Evolutionary conservation across 2,113 vertebrate species (phyloP), one percentile per base, ranked within the genome.

Genomic region (Barbus barbus): DNA sequence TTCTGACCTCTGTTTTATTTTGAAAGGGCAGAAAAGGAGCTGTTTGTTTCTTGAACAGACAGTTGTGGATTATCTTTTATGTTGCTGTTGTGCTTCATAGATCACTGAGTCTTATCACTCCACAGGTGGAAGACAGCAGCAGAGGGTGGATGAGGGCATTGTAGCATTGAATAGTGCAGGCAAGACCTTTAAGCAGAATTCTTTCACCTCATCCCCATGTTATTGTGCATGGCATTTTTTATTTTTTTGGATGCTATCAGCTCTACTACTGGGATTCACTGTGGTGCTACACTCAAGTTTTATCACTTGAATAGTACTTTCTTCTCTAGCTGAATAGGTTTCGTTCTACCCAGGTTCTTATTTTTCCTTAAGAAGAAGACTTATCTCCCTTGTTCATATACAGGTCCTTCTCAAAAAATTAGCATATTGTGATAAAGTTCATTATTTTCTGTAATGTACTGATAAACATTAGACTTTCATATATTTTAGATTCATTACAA

Each of bases 1-100:
- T 36, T 71, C 63, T 71, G 79, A 81, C 79, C 79, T 53, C 63
- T 56, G 46, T 81, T 53, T 71, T 51, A 81, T 81, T 71, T 69
- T 71, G 11, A 81, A 81, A 81, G 28, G 63, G 79, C 61, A 81
- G 20, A 65, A 46, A 65, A 67, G 61, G 44, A 33, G 61, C 41
- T 33, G 61, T 79, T 79, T 61, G 36, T 67, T 79, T 46, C 41
- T 41, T 67, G 78, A 81, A 46, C 24, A 38, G 24, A 81, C 41
- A 7, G 11, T 67, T 67, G 36, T 12, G 26, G 60, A n/a, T n/a
- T n/a, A n/a, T 81, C 61, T 28, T 76, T 67, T 67, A 33, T 81
- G 78, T 67, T 13, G 38, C 60, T 46, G 44, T 69, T 69, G 78
- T 69, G 78, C 78, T 81, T 81, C 61, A 81, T 69, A 51, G 78